phyloP scores from a whole-genome alignment of 1,140 invertebrate genomes.

The Centruroides sculpturatus region DNA sequence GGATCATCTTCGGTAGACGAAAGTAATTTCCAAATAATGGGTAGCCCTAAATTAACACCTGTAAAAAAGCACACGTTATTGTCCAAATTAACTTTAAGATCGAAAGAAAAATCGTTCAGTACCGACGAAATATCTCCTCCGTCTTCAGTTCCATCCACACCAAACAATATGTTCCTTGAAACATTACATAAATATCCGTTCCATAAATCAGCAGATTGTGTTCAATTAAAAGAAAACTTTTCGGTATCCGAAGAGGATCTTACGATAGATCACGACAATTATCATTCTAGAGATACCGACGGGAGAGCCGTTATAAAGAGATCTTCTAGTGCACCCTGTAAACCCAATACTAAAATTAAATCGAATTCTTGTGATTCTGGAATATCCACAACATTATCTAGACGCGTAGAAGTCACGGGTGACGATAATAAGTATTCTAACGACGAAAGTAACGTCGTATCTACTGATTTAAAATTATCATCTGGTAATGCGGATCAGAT shows the following conservation, averaged over 20 bases:
- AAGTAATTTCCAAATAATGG: not conserved
- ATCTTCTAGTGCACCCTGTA: constrained; percentile 64
- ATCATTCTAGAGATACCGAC: not conserved
- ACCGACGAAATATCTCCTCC: constrained; percentile 17
- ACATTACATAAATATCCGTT: constrained; percentile 14
- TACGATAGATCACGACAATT: constrained; percentile 8
- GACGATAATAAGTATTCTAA: no score
- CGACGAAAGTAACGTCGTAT: no score
- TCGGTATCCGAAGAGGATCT: constrained; percentile 15
- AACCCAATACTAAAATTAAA: constrained; percentile 58
- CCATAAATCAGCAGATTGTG: constrained; percentile 14
- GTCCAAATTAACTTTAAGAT: constrained; percentile 11
- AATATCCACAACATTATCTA: constrained; percentile 39
- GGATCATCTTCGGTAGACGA: not conserved
- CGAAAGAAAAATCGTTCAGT: constrained; percentile 16
- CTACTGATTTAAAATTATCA: no score
- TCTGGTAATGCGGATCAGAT: no score
- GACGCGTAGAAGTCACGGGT: no score
- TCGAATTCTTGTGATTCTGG: constrained; percentile 73
- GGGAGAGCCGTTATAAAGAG: constrained; percentile 25
- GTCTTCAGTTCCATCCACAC: constrained; percentile 13
- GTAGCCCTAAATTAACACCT: constrained; percentile 12
- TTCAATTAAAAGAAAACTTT: constrained; percentile 13
- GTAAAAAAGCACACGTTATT: constrained; percentile 8
- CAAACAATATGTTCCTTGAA: constrained; percentile 11